Percentiles rank a stretch among this genome's conserved stretches.
Evolutionary conservation across 1,140 invertebrate species (phyloP).

Genomic region (Scaptomyza hsui): DNA sequence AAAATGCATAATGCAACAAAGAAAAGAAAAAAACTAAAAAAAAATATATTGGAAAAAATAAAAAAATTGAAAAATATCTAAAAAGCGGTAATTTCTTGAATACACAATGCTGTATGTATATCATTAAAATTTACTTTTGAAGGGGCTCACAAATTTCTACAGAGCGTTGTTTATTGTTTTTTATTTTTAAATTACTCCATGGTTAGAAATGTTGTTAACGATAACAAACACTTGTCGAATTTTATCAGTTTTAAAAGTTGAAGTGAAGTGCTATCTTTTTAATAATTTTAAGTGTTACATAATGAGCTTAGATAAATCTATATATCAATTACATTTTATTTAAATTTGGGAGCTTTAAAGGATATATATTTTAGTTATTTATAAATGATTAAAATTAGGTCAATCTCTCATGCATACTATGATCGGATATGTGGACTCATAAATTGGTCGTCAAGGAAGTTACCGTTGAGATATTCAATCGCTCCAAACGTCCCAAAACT

Average conservation of each 20-base stretch:
- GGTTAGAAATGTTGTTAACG: not conserved
- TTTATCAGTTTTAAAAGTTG: not conserved
- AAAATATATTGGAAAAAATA: slow-evolving; percentile 74
- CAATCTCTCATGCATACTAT: not conserved
- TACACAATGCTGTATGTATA: too few species aligned
- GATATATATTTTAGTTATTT: not conserved
- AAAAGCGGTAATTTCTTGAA: slow-evolving; percentile 3
- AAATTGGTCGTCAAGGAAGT: slow-evolving; percentile 64
- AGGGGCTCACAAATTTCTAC: too few species aligned
- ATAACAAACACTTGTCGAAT: not conserved
- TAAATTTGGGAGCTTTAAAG: not conserved
- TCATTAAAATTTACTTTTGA: too few species aligned
- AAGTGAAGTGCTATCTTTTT: too few species aligned
- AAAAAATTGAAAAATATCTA: slow-evolving; percentile 78
- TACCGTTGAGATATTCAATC: slow-evolving; percentile 62
- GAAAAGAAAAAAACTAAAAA: slow-evolving; percentile 68
- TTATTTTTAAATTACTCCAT: too few species aligned
- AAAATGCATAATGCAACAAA: slow-evolving; percentile 64
- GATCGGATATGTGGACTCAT: slow-evolving; percentile 22
- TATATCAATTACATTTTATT: not conserved
- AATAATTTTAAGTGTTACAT: not conserved
- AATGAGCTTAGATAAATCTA: not conserved
- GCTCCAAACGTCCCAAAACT: slow-evolving; percentile 57
- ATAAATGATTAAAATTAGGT: slow-evolving; percentile 4
- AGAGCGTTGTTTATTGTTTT: too few species aligned